Evolutionary conservation across 1,140 invertebrate species (phyloP).

Genomic region (Neodiprion fabricii): DNA sequence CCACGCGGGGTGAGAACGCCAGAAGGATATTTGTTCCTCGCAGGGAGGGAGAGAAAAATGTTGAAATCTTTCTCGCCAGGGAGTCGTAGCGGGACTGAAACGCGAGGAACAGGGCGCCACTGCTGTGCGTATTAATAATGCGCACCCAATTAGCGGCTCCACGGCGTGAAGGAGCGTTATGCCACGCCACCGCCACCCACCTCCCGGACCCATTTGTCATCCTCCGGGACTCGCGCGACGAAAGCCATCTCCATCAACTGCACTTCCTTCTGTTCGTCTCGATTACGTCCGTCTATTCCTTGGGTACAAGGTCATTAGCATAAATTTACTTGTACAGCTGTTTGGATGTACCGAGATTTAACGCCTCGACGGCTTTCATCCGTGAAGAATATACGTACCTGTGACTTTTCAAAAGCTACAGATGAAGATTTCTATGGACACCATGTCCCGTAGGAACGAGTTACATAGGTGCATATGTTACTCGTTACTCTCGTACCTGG

Average conservation of each 20-base stretch:
- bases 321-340: conserved; percentile 5
- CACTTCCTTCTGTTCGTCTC: conserved; percentile 16
- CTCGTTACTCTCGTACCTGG: too few relatives aligned
- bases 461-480: too few relatives aligned
- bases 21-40: background rate
- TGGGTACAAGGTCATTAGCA: conserved; percentile 8
- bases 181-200: background rate
- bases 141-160: conserved; percentile 39
- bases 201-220: conserved; percentile 37
- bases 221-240: conserved; percentile 25
- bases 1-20: too few relatives aligned
- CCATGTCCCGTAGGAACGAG: too few relatives aligned
- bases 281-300: conserved; percentile 7
- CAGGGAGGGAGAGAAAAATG: background rate
- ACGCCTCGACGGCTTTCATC: background rate
- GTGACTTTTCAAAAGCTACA: too few relatives aligned
- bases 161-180: conserved; percentile 19
- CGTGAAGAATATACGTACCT: too few relatives aligned
- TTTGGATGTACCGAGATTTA: background rate
- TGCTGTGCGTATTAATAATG: conserved; percentile 36
- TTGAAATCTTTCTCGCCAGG: background rate
- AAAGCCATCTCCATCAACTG: conserved; percentile 31
- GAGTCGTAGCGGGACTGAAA: background rate
- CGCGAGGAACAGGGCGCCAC: background rate
- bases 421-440: too few relatives aligned